These are phyloP conservation scores for Chitala chitala DNA, from an alignment of 2,113 vertebrate species.

Conservation along the genomic window DNA sequence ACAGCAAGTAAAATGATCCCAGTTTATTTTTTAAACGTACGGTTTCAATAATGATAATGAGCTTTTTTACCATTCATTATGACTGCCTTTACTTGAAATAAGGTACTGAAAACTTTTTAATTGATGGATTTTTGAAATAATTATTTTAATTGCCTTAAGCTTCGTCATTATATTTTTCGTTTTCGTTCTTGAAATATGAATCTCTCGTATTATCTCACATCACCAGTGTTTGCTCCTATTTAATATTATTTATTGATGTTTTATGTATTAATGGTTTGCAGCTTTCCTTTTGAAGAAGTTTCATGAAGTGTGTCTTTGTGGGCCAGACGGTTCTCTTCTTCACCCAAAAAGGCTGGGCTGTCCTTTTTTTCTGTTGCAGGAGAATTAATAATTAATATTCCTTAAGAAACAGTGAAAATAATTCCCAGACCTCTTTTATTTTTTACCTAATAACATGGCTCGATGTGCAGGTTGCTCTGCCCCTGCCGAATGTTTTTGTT, in stretches of 20 bases:
- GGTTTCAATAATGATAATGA: not conserved
- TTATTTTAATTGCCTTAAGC: not conserved
- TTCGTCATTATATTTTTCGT: not conserved
- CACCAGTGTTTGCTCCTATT: not conserved
- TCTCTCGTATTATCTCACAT: not conserved
- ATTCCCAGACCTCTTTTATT: not conserved
- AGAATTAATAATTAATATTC: constrained; percentile 20
- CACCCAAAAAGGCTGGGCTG: constrained; percentile 2
- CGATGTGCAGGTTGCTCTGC: not conserved
- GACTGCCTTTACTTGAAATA: too few relatives aligned
- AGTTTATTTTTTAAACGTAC: not conserved
- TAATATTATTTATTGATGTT: constrained; percentile 12
- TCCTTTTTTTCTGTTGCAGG: constrained; percentile 4
- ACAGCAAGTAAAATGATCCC: too few relatives aligned
- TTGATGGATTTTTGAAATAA: constrained; percentile 1
- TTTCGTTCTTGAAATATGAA: not conserved
- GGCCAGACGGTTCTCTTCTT: constrained; percentile 2
- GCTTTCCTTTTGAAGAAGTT: constrained; percentile 21
- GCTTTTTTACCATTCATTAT: not conserved
- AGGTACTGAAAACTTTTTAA: too few relatives aligned
- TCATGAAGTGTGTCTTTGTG: constrained; percentile 1
- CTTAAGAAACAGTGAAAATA: not conserved
- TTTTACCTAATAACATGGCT: constrained; percentile 13
- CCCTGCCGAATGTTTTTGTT: not conserved
- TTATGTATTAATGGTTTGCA: constrained; percentile 16